Evolutionary conservation across 2,113 vertebrate species (phyloP).

Genomic region (Paedocypris sp.): DNA sequence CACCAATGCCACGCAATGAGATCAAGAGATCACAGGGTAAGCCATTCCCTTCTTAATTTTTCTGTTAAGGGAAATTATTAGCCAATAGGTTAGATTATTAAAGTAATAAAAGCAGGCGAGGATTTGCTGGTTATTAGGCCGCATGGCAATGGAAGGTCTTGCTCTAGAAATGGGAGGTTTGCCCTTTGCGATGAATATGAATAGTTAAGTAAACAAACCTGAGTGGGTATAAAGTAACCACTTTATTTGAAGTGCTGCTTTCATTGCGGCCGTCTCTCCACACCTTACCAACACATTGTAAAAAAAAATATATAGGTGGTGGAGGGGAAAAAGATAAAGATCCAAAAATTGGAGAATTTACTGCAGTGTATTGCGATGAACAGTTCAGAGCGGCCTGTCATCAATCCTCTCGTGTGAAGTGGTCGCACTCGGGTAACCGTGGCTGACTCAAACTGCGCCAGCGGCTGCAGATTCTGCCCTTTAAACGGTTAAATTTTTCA

Average conservation of each 20-base stretch:
- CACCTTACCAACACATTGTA: slow-evolving; percentile 10
- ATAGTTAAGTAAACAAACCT: slow-evolving; percentile 25
- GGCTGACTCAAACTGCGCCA: neutral
- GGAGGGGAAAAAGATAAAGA: neutral
- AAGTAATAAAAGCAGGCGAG: neutral
- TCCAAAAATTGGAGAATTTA: slow-evolving; percentile 17
- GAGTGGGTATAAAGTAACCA: neutral
- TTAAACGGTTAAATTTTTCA: slow-evolving; percentile 15
- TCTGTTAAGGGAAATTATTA: neutral
- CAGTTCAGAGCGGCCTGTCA: slow-evolving; percentile 24
- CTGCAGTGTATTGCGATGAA: slow-evolving; percentile 30
- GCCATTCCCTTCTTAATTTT: slow-evolving; percentile 2
- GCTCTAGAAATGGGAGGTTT: slow-evolving; percentile 1
- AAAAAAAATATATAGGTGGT: neutral
- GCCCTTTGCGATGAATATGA: slow-evolving; percentile 10
- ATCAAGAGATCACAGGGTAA: slow-evolving; percentile 50
- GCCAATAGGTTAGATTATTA: neutral
- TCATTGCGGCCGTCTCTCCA: slow-evolving; percentile 27
- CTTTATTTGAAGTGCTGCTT: slow-evolving; percentile 17
- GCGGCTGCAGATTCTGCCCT: slow-evolving; percentile 14
- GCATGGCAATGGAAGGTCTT: neutral
- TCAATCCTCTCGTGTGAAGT: slow-evolving; percentile 21
- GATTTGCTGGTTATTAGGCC: neutral
- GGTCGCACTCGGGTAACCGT: slow-evolving; percentile 16
- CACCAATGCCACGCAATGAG: slow-evolving; percentile 12